These are phyloP conservation scores for Alauda arvensis DNA, from an alignment of 2,797 vertebrate genomes.

Conservation along the genomic window DNA sequence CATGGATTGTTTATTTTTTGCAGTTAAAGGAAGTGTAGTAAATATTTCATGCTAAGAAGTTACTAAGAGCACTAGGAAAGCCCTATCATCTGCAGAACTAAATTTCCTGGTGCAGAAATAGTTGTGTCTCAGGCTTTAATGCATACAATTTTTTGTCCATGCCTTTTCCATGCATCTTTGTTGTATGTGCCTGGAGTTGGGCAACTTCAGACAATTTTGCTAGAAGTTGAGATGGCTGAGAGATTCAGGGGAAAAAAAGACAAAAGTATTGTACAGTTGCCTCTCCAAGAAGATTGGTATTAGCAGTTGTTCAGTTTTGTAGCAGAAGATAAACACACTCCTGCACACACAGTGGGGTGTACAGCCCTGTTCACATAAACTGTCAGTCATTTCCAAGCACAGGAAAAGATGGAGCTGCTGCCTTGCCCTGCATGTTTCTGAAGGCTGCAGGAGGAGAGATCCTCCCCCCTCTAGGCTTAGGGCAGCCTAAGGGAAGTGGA, in stretches of 20 bases:
- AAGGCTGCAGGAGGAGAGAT: background rate
- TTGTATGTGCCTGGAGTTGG: background rate
- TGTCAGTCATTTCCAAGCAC: background rate
- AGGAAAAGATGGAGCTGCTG: background rate
- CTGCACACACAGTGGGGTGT: background rate
- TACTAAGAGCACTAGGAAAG: background rate
- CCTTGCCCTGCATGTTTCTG: background rate
- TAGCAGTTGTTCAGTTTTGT: background rate
- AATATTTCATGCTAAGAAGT: background rate
- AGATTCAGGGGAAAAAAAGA: background rate
- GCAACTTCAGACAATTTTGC: background rate
- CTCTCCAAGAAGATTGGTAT: background rate
- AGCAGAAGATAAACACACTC: background rate
- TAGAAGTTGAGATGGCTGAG: background rate
- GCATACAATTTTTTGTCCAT: background rate
- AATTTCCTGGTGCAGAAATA: background rate
- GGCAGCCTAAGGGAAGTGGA: background rate
- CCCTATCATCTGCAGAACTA: background rate
- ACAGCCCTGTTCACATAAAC: background rate
- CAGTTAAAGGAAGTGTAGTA: background rate
- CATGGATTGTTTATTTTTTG: background rate
- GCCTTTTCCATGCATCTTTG: background rate
- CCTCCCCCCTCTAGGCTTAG: background rate
- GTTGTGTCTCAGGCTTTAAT: background rate
- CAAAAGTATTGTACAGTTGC: background rate